Evolutionary conservation across 2,797 vertebrate species (phyloP).

Genomic region (Hoplostethus atlanticus): DNA sequence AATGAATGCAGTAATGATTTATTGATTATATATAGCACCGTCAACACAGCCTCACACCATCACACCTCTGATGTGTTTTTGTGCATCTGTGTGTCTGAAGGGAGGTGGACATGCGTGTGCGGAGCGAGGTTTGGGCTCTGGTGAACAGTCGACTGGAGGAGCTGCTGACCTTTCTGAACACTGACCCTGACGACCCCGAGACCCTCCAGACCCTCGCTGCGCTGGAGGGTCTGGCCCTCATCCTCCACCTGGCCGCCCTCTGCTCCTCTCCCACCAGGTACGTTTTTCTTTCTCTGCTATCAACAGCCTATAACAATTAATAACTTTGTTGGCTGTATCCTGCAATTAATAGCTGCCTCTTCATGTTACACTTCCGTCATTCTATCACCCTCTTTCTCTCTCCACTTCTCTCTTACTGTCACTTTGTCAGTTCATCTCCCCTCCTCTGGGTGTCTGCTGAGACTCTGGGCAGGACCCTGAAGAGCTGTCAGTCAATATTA

Average conservation of each 20-base stretch:
- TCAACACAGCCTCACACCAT: too few species aligned
- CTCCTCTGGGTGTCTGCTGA: conserved; percentile 88
- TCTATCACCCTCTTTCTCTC: too few species aligned
- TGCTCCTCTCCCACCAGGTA: conserved; percentile 80
- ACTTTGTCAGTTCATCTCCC: conserved; percentile 48
- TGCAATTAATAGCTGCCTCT: too few species aligned
- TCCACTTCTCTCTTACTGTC: not conserved
- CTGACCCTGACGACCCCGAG: conserved; percentile 67
- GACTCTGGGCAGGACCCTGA: conserved; percentile 84
- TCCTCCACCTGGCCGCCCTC: conserved; percentile 87
- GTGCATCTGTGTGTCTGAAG: conserved; percentile 58
- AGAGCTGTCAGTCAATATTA: conserved; percentile 86
- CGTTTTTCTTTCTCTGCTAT: too few species aligned
- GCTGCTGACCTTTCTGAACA: conserved; percentile 76
- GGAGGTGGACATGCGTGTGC: conserved; percentile 84
- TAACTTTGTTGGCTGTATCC: not conserved
- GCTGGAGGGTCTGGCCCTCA: conserved; percentile 86
- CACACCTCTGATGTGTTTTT: not conserved
- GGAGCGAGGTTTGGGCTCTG: conserved; percentile 87
- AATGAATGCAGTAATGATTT: not conserved
- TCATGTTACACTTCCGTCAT: not conserved
- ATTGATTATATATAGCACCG: too few species aligned
- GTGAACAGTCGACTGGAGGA: conserved; percentile 83
- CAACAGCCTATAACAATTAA: not conserved
- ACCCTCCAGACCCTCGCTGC: conserved; percentile 62